Percentiles rank a stretch among this genome's conserved stretches.
phyloP scores from a whole-genome alignment of 1,140 invertebrate genomes.

The Euura saliciscinereae region DNA sequence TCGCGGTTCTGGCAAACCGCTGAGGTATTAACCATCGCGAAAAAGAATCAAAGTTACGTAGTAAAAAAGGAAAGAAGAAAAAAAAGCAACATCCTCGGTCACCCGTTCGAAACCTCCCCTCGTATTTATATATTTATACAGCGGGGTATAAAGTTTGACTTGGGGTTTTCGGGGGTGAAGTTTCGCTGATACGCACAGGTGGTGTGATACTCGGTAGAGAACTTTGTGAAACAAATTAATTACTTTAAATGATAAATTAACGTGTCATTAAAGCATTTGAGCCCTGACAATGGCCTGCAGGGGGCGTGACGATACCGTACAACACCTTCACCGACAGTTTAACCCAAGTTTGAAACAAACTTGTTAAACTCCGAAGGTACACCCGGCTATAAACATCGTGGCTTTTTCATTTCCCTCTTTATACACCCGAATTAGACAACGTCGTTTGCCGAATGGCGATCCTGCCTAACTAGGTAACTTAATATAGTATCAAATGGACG shows the following conservation, averaged over 20 bases:
- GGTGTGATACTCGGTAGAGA: not conserved
- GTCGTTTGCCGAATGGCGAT: not conserved
- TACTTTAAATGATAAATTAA: not conserved
- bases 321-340: not conserved
- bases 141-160: not conserved
- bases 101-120: not conserved
- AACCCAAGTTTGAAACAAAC: not conserved
- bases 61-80: too few relatives aligned
- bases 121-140: not conserved
- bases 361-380: not conserved
- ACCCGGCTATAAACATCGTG: not conserved
- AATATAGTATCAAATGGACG: too few relatives aligned
- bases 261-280: not conserved
- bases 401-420: not conserved
- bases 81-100: too few relatives aligned
- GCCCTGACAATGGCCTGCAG: not conserved
- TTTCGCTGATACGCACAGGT: not conserved
- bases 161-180: not conserved
- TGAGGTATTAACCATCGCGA: too few relatives aligned
- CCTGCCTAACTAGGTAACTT: not conserved
- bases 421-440: not conserved
- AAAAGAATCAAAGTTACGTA: too few relatives aligned
- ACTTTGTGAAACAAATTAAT: not conserved
- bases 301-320: not conserved
- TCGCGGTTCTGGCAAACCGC: too few relatives aligned